Conservation (phyloP, 2,888 invertebrate genomes). For the Andrena camellia region DNA sequence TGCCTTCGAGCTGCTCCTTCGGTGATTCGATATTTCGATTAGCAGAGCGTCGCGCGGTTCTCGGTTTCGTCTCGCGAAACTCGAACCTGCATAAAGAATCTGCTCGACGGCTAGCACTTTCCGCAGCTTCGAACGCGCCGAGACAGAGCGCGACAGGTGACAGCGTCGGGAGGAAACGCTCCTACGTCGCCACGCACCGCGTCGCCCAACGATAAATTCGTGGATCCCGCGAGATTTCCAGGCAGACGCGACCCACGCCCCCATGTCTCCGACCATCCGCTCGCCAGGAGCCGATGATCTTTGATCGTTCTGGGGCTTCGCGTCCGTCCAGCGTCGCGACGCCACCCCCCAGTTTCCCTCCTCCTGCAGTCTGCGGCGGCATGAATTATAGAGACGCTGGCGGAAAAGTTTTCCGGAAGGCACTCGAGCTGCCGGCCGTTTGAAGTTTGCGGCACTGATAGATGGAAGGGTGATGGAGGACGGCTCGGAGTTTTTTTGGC, state of each 20-base stretch:
- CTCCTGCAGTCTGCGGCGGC: constrained; percentile 8
- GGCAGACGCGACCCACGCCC: constrained; percentile 24
- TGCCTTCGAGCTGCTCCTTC: not conserved
- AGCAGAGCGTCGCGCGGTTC: not conserved
- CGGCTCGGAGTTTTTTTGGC: not conserved
- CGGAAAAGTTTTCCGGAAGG: constrained; percentile 45
- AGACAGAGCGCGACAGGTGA: constrained; percentile 47
- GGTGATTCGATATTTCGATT: constrained; percentile 42
- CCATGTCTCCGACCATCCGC: not conserved
- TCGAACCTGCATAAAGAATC: too few relatives aligned
- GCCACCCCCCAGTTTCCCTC: not conserved
- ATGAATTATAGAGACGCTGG: constrained; percentile 55
- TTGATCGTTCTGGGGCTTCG: constrained; percentile 26
- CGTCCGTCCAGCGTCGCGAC: not conserved
- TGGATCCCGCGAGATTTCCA: constrained; percentile 55
- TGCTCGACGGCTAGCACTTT: not conserved
- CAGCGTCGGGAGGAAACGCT: constrained; percentile 44
- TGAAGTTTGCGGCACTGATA: constrained; percentile 41
- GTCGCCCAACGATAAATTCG: constrained; percentile 64
- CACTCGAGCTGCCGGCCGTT: constrained; percentile 44
- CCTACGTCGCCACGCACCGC: constrained; percentile 72
- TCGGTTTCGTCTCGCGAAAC: not conserved
- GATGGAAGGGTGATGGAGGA: constrained; percentile 39
- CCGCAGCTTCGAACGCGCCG: constrained; percentile 11
- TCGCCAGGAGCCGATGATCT: constrained; percentile 27